Evolutionary conservation across 1,140 invertebrate species (phyloP).

Genomic region (Dinoponera quadriceps): DNA sequence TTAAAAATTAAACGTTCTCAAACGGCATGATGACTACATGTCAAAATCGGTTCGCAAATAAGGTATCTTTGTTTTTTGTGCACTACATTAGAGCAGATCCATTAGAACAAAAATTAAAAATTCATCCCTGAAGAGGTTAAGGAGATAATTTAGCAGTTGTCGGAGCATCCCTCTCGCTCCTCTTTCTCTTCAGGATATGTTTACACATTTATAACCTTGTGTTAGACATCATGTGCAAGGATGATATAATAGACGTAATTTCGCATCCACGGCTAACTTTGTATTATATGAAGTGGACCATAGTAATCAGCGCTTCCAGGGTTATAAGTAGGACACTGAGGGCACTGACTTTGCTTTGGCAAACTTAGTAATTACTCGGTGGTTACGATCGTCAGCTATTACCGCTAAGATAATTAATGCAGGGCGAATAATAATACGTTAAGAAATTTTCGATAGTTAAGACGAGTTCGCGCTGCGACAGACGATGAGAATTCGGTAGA

Average conservation of each 20-base stretch:
- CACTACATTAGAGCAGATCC: no score
- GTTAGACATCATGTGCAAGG: neutral
- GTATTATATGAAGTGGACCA: slow-evolving; percentile 34
- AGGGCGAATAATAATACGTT: neutral
- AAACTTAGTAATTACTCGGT: slow-evolving; percentile 39
- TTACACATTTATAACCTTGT: neutral
- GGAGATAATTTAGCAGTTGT: neutral
- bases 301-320: slow-evolving; percentile 30
- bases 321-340: slow-evolving; percentile 17
- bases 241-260: slow-evolving; percentile 31
- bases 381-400: slow-evolving; percentile 20
- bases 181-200: neutral
- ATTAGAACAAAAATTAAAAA: no score
- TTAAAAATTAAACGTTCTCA: no score
- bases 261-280: slow-evolving; percentile 19
- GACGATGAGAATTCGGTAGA: neutral
- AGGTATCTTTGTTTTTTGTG: no score
- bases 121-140: no score
- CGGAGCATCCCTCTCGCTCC: neutral
- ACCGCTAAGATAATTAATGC: slow-evolving; percentile 14
- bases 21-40: no score
- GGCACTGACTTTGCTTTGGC: slow-evolving; percentile 1
- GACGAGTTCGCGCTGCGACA: neutral
- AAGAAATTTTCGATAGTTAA: slow-evolving; percentile 16
- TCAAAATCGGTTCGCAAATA: no score